These are phyloP conservation scores for Lumbricus terrestris DNA, from an alignment of 2,888 invertebrate genomes.

Conservation along the genomic window DNA sequence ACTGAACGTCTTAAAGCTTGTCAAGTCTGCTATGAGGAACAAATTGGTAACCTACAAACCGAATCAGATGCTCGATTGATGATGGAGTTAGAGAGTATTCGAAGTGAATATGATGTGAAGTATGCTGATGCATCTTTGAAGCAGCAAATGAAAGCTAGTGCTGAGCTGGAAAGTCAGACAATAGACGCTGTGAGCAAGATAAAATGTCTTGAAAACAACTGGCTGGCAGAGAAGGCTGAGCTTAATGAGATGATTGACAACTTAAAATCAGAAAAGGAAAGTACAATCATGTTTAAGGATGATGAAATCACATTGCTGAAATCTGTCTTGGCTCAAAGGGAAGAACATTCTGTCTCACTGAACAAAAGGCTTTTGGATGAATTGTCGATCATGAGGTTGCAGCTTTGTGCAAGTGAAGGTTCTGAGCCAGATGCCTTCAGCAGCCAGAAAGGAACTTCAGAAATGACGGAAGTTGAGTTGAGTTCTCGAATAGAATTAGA, in stretches of 20 bases:
- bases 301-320: neutral
- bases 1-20: neutral
- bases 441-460: neutral
- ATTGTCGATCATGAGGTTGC: neutral
- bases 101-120: neutral
- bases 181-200: neutral
- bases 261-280: neutral
- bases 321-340: neutral
- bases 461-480: neutral
- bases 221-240: neutral
- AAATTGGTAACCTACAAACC: neutral
- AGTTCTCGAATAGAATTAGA: neutral
- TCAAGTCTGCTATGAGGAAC: neutral
- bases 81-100: neutral
- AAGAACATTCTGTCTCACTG: neutral
- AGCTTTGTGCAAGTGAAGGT: neutral
- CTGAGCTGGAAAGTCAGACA: neutral
- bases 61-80: neutral
- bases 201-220: neutral
- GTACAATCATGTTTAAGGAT: neutral
- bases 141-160: neutral
- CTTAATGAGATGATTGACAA: neutral
- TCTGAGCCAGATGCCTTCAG: neutral
- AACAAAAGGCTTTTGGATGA: neutral
- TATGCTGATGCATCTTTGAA: neutral